These are phyloP conservation scores for Prionailurus viverrinus DNA, from an alignment of 2,113 vertebrate species.

Conservation along the genomic window DNA sequence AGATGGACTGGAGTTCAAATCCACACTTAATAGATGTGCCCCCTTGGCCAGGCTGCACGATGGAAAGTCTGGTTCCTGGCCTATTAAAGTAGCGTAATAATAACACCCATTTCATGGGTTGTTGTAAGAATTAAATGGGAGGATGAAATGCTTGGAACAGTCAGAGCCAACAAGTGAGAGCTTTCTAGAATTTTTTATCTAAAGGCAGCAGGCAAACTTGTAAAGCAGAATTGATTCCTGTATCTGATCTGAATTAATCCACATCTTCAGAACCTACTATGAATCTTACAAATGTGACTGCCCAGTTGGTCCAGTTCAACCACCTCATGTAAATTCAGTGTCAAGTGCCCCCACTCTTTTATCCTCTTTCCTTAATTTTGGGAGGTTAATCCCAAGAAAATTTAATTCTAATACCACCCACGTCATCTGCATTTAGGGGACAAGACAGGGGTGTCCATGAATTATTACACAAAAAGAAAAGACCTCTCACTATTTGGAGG, in stretches of 20 bases:
- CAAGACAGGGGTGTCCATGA: neutral
- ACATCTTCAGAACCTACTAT: neutral
- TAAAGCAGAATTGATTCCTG: conserved; percentile 35
- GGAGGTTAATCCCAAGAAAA: conserved; percentile 48
- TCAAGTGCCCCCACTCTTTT: neutral
- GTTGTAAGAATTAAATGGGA: neutral
- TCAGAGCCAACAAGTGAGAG: neutral
- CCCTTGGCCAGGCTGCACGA: neutral
- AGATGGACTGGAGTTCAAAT: neutral
- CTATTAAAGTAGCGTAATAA: neutral
- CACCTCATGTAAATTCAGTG: neutral
- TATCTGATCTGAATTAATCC: neutral
- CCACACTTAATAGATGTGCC: neutral
- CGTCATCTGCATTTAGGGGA: neutral
- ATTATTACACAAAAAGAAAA: neutral
- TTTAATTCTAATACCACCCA: neutral
- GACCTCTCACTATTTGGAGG: neutral
- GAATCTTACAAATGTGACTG: neutral
- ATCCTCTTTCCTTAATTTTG: neutral
- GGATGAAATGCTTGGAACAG: neutral
- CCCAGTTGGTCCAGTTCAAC: neutral
- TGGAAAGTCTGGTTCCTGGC: neutral
- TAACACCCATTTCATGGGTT: neutral
- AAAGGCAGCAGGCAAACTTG: neutral
- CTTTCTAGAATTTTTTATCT: conserved; percentile 23